Base-by-base conservation (phyloP, 2,888 invertebrate species). In the Torymus tubicola region DNA sequence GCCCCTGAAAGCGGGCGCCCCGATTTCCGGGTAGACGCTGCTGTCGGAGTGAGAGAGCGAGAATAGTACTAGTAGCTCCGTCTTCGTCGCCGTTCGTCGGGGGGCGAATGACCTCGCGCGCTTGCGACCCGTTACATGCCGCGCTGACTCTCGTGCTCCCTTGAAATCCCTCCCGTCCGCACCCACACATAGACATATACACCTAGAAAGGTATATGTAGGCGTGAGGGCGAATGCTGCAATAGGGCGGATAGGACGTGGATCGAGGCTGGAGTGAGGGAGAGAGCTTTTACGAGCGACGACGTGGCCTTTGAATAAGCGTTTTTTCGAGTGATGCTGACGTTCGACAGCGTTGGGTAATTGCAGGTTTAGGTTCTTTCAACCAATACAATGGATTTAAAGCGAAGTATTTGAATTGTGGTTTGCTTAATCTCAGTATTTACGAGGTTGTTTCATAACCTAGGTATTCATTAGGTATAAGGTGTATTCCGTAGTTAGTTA, bases 11-110 rank as follows among this genome's bases (percentile, higher is more conserved):
- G 21, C 70, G 69, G 50, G 70, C 67, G 53, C 57, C 69, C 69
- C 72, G 73, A 81, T 81, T 81, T 73, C 77, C 81, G 77, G 73
- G 70, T 78, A 57, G 60, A 64, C 73, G 21, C 52, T 42, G 42
- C 42, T 42, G 42, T 42, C 8, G 42, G 8, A 8, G 42, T 42
- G 42, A 42, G 42, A 42, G 42, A 42, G 42, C 42, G 42, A 42
- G 42, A 42, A 42, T 42, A 42, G 31, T 21, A 31, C 8, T 42
- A 42, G 42, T 8, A 42, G 42, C 69, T 64, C 70, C 10, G 42
- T 77, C 77, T 70, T 18, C 12, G 55, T 77, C 61, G 55, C 55
- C 53, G 31, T 67, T 61, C 61, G 21, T 8, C 64, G 58, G 72
- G 67, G 10, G 74, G 70, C 80, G 74, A 69, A 75, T 80, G 80